Percentiles rank a stretch among this genome's conserved stretches.
phyloP scores from a whole-genome alignment of 2,888 invertebrate genomes.

The Aphodius sticticus region DNA sequence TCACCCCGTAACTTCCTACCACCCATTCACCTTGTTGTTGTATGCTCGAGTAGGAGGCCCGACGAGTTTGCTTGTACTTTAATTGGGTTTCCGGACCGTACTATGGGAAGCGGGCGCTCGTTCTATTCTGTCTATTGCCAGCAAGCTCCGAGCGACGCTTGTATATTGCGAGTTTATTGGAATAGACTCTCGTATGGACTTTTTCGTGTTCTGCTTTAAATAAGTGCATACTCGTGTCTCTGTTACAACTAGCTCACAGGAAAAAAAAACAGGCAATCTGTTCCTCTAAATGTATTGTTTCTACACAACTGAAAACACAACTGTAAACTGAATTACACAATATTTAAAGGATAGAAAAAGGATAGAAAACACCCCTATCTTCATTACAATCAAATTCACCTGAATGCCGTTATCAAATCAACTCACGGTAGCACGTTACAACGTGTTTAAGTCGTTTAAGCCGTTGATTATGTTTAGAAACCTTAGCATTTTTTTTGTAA shows the following conservation, averaged over 20 bases:
- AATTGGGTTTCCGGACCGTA: neutral
- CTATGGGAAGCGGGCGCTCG: neutral
- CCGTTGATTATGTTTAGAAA: too few species aligned
- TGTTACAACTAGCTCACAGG: neutral
- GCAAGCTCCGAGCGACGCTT: neutral
- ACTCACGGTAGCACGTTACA: too few species aligned
- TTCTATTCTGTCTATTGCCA: neutral
- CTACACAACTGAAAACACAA: too few species aligned
- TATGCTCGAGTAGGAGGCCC: neutral
- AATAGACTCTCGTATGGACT: neutral
- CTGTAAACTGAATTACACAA: too few species aligned
- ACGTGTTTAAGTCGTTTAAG: too few species aligned
- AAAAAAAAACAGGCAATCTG: neutral
- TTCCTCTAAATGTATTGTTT: neutral
- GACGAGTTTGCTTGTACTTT: conserved; percentile 4
- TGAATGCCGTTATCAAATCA: too few species aligned
- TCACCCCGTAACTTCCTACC: neutral
- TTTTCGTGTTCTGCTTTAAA: neutral
- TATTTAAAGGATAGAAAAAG: too few species aligned
- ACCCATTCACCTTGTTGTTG: neutral
- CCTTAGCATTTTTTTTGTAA: too few species aligned
- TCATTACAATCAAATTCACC: too few species aligned
- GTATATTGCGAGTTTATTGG: neutral
- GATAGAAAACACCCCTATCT: too few species aligned
- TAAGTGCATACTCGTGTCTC: neutral